Percentiles rank a stretch among this genome's conserved stretches.
These are phyloP conservation scores for Drosophila willistoni DNA, from an alignment of 1,140 invertebrate species.

Conservation along the genomic window DNA sequence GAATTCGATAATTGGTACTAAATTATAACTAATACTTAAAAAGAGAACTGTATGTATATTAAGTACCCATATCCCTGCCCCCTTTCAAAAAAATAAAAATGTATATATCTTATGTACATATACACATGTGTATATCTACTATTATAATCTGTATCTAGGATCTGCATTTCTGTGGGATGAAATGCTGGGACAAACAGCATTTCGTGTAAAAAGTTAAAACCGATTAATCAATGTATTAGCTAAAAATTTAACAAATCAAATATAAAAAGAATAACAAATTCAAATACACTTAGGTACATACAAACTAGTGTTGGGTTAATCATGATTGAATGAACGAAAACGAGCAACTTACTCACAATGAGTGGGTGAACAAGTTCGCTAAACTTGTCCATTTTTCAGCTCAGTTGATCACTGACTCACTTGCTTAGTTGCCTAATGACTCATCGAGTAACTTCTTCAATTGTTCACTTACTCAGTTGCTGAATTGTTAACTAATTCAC, in stretches of 20 bases:
- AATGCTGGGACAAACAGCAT: constrained; percentile 41
- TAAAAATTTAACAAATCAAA: constrained; percentile 69
- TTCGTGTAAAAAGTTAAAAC: constrained; percentile 73
- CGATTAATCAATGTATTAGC: constrained; percentile 72
- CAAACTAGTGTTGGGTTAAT: constrained; percentile 3
- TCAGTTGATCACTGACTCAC: too few species aligned
- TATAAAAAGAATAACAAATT: constrained; percentile 57
- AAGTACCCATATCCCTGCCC: not conserved
- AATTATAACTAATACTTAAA: not conserved
- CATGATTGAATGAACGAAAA: too few species aligned
- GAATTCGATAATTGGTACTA: not conserved
- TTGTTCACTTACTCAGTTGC: too few species aligned
- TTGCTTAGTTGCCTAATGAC: too few species aligned
- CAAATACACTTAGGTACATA: constrained; percentile 52
- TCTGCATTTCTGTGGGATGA: constrained; percentile 1
- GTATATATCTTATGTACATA: constrained; percentile 8
- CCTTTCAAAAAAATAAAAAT: not conserved
- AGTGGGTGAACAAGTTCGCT: too few species aligned
- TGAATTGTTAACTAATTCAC: too few species aligned
- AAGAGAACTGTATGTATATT: not conserved
- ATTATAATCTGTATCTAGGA: not conserved
- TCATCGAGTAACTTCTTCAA: too few species aligned
- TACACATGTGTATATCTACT: not conserved
- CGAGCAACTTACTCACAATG: too few species aligned
- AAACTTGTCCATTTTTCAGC: too few species aligned